A percentile compares a stretch with the other conserved stretches of the same genome.
These are phyloP conservation scores for Choristoneura rosaceana DNA, from an alignment of 2,888 invertebrate genomes.

Conservation along the genomic window DNA sequence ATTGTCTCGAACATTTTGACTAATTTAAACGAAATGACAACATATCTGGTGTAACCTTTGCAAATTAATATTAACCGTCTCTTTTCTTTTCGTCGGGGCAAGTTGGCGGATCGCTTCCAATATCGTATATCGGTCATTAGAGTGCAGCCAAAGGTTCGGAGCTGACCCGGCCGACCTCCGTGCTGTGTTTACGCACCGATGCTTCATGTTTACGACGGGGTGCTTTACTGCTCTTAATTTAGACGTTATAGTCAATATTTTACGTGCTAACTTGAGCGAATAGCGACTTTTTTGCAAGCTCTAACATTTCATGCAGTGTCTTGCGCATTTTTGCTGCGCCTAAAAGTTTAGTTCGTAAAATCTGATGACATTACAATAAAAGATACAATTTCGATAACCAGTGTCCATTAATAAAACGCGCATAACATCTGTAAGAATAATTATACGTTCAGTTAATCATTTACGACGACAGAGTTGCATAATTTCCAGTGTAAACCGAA, in stretches of 20 bases:
- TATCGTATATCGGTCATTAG: conserved; percentile 42
- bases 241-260: conserved; percentile 41
- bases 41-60: neutral
- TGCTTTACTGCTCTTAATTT: conserved; percentile 39
- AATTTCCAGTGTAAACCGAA: conserved; percentile 54
- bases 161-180: conserved; percentile 27
- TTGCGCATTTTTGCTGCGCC: neutral
- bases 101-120: conserved; percentile 34
- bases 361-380: neutral
- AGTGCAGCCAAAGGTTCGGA: conserved; percentile 38
- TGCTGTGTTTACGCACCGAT: conserved; percentile 37
- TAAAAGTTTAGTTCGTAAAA: neutral
- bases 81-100: conserved; percentile 16
- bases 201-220: conserved; percentile 37
- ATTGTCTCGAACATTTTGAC: neutral
- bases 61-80: conserved; percentile 7
- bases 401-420: neutral
- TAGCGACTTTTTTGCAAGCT: conserved; percentile 25
- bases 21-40: neutral
- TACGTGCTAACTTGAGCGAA: conserved; percentile 39
- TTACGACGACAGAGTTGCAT: conserved; percentile 48
- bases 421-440: neutral
- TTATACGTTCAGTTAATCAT: conserved; percentile 27
- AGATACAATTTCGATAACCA: neutral
- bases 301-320: conserved; percentile 7